phyloP scores from a whole-genome alignment of 2,888 invertebrate genomes.

The Ametastegia equiseti region DNA sequence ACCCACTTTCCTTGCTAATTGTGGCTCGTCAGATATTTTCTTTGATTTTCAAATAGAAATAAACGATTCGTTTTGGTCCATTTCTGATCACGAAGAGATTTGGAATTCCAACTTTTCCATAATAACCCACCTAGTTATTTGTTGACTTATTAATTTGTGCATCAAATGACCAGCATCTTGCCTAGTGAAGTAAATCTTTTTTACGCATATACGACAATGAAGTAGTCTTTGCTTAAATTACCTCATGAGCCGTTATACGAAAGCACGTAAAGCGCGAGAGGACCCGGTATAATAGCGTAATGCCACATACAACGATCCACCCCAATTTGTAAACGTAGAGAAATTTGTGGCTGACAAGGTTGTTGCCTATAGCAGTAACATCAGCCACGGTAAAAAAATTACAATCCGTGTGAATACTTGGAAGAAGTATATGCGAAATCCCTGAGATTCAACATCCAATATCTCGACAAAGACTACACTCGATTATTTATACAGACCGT shows the following conservation, averaged over 20 bases:
- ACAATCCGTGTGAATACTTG: not conserved
- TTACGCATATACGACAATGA: conserved; percentile 16
- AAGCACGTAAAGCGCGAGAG: conserved; percentile 17
- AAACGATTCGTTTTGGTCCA: no score
- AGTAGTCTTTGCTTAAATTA: conserved; percentile 13
- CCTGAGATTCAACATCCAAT: not conserved
- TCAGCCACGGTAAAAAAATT: not conserved
- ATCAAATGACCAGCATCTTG: not conserved
- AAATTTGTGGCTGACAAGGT: not conserved
- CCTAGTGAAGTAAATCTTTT: conserved; percentile 1
- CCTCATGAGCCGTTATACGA: conserved; percentile 22
- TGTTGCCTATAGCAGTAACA: not conserved
- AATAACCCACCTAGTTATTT: no score
- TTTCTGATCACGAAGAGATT: no score
- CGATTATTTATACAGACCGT: not conserved
- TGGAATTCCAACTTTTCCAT: not conserved
- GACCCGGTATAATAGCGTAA: conserved; percentile 15
- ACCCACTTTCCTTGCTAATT: not conserved
- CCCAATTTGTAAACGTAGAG: not conserved
- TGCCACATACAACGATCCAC: conserved; percentile 26
- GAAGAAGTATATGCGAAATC: not conserved
- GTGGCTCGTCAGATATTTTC: not conserved
- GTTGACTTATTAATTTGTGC: not conserved
- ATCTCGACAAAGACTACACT: not conserved
- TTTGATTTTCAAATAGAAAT: no score